A percentile compares a stretch with the other conserved stretches of the same genome.
Conservation (phyloP, 1,140 invertebrate species). For the Battus philenor region DNA sequence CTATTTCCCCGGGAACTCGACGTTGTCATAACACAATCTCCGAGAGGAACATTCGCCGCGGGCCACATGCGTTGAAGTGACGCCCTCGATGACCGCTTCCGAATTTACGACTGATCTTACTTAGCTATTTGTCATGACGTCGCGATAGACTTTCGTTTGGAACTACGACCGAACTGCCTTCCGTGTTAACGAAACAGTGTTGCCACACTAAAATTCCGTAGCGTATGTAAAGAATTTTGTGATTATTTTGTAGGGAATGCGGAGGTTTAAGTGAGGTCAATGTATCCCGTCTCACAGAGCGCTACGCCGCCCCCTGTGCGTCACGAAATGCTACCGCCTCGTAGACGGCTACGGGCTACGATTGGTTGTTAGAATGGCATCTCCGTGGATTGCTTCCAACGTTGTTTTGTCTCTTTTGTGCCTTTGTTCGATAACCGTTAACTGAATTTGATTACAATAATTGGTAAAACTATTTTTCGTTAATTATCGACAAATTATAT, state of each 20-base stretch:
- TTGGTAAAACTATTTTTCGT: too few species aligned
- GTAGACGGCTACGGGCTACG: constrained; percentile 59
- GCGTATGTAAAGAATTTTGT: constrained; percentile 16
- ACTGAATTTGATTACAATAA: background rate
- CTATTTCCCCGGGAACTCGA: background rate
- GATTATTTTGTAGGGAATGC: constrained; percentile 29
- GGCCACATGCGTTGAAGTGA: constrained; percentile 6
- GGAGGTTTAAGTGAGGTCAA: constrained; percentile 43
- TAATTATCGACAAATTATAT: too few species aligned
- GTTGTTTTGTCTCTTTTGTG: constrained; percentile 27
- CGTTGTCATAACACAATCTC: constrained; percentile 4
- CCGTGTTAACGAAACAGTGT: constrained; percentile 14
- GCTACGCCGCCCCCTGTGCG: constrained; percentile 43
- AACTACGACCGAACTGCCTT: background rate
- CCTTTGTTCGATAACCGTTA: background rate
- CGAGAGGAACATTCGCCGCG: background rate
- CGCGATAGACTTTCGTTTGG: background rate
- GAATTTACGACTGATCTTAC: constrained; percentile 21
- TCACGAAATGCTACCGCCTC: constrained; percentile 52
- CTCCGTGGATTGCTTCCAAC: constrained; percentile 24
- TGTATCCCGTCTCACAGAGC: constrained; percentile 41
- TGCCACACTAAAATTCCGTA: constrained; percentile 29
- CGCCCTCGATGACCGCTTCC: constrained; percentile 17
- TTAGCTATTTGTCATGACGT: constrained; percentile 1
- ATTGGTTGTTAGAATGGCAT: constrained; percentile 28